These are phyloP conservation scores for Drosophila kuntzei DNA, from an alignment of 2,888 invertebrate genomes.

Conservation along the genomic window DNA sequence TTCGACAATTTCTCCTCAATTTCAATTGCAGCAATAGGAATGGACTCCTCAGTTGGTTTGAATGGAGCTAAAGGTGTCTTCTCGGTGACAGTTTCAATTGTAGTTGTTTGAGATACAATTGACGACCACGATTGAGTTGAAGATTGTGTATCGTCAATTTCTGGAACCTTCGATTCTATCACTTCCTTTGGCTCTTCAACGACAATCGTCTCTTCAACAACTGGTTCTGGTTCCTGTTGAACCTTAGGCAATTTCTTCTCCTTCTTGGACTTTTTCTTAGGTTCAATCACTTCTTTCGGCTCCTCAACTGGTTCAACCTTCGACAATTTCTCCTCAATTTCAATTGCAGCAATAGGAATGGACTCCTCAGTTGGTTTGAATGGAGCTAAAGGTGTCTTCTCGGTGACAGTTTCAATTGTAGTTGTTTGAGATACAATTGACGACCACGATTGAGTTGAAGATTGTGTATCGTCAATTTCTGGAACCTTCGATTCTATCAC, in stretches of 20 bases:
- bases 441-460: not conserved
- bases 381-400: not conserved
- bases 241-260: constrained; percentile 38
- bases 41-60: not conserved
- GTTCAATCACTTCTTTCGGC: constrained; percentile 1
- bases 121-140: constrained; percentile 10
- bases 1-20: not conserved
- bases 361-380: not conserved
- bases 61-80: not conserved
- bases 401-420: not conserved
- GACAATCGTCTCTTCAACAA: constrained; percentile 14
- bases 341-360: too few relatives aligned
- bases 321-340: not conserved
- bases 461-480: not conserved
- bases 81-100: not conserved
- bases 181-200: constrained; percentile 18
- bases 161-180: not conserved
- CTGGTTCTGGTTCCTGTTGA: not conserved
- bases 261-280: constrained; percentile 52
- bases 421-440: not conserved
- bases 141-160: not conserved
- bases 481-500: not conserved
- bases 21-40: not conserved
- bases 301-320: not conserved
- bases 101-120: constrained; percentile 7